Conservation (phyloP, 2,888 invertebrate genomes). For the Heterodera filipjevi region DNA sequence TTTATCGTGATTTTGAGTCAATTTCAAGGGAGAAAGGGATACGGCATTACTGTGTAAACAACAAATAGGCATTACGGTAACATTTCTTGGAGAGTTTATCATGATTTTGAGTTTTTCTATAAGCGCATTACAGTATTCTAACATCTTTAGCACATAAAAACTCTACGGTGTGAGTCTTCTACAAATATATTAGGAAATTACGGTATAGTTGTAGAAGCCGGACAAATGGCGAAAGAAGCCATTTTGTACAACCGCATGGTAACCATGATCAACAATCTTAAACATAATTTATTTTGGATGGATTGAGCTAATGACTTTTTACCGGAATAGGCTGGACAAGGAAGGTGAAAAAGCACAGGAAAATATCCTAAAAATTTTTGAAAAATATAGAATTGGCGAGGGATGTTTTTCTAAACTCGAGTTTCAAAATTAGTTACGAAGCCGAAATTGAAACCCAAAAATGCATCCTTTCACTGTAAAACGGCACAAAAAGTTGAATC, state of each 20-base stretch:
- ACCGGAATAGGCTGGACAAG: constrained; percentile 11
- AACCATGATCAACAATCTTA: constrained; percentile 24
- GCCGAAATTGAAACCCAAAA: no score
- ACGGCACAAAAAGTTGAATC: no score
- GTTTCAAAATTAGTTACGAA: no score
- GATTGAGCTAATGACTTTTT: neutral
- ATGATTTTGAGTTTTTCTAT: neutral
- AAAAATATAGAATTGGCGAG: neutral
- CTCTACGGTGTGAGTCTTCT: neutral
- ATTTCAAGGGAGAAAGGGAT: neutral
- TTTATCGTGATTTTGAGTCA: neutral
- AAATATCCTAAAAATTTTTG: neutral
- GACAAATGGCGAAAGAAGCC: constrained; percentile 21
- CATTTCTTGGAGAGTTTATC: no score
- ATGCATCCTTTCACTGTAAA: no score
- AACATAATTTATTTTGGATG: neutral
- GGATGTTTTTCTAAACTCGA: no score
- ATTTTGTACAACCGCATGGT: constrained; percentile 22
- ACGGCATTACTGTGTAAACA: neutral
- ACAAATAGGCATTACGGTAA: no score
- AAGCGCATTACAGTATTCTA: no score
- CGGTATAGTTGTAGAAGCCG: constrained; percentile 21
- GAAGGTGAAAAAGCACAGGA: constrained; percentile 5
- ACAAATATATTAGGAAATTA: neutral
- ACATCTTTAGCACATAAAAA: no score